Conservation (phyloP, 37 sponge, comb jelly and placozoan species). For the Hormiphora californensis region DNA sequence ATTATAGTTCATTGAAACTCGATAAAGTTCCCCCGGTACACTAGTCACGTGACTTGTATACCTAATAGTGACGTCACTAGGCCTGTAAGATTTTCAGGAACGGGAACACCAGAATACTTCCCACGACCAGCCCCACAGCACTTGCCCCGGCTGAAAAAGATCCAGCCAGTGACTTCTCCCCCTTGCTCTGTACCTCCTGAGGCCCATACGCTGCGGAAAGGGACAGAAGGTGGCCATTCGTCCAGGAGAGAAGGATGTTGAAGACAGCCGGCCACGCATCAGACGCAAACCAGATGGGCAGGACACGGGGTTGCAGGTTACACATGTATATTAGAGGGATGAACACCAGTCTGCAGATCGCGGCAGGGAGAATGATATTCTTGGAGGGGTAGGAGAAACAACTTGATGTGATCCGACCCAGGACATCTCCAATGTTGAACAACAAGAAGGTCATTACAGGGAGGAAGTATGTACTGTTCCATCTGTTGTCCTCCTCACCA, state of each 20-base stretch:
- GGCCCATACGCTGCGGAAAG: neutral
- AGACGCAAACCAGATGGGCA: neutral
- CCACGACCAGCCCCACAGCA: constrained; percentile 33
- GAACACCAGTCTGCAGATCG: neutral
- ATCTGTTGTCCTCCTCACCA: neutral
- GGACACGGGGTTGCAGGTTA: constrained; percentile 22
- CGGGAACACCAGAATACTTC: constrained; percentile 26
- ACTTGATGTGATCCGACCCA: constrained; percentile 8
- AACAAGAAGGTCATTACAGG: constrained; percentile 48
- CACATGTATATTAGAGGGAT: constrained; percentile 53
- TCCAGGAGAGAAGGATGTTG: constrained; percentile 26
- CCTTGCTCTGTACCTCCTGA: neutral
- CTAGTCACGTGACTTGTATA: no score
- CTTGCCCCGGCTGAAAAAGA: neutral
- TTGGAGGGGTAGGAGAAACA: neutral
- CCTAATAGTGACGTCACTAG: no score
- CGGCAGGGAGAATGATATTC: neutral
- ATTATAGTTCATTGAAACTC: no score
- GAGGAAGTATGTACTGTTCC: constrained; percentile 17
- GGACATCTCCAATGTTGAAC: constrained; percentile 46
- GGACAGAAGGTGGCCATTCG: constrained; percentile 26
- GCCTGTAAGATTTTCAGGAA: constrained; percentile 13
- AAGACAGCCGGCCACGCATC: constrained; percentile 49
- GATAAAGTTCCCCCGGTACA: no score
- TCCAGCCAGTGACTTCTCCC: constrained; percentile 27